phyloP scores from a whole-genome alignment of 2,113 vertebrate genomes.

The Varanus komodoensis region DNA sequence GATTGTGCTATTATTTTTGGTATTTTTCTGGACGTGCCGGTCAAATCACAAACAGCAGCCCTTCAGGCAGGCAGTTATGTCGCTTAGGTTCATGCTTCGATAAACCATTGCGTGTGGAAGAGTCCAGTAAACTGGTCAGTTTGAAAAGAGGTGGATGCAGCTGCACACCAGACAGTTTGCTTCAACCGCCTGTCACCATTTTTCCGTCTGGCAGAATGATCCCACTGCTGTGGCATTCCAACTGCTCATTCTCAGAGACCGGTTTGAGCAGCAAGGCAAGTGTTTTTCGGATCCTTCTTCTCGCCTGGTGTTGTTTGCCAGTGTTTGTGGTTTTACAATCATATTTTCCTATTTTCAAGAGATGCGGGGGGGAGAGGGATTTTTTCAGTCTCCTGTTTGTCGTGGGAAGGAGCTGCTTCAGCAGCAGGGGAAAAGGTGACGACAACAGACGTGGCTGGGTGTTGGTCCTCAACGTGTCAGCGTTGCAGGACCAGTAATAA shows the following conservation, averaged over 20 bases:
- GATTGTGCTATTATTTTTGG: background rate
- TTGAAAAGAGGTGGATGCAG: background rate
- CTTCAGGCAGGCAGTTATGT: background rate
- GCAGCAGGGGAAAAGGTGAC: conserved; percentile 18
- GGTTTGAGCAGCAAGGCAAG: background rate
- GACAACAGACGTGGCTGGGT: background rate
- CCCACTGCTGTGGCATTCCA: background rate
- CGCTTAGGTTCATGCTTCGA: background rate
- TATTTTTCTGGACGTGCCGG: background rate
- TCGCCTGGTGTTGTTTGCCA: background rate
- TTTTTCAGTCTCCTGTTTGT: conserved; percentile 51
- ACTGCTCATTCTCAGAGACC: background rate
- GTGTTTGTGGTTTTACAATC: conserved; percentile 75
- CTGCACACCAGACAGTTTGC: background rate
- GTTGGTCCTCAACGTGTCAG: background rate
- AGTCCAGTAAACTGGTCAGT: background rate
- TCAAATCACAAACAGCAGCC: background rate
- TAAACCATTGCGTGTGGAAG: conserved; percentile 3
- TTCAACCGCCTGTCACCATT: background rate
- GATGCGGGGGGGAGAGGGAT: conserved; percentile 30
- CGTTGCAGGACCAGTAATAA: background rate
- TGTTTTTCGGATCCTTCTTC: background rate
- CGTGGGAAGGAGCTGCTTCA: background rate
- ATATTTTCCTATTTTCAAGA: conserved; percentile 75
- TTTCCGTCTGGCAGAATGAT: background rate